phyloP scores from a whole-genome alignment of 2,113 vertebrate species.

The Pangasianodon hypophthalmus region DNA sequence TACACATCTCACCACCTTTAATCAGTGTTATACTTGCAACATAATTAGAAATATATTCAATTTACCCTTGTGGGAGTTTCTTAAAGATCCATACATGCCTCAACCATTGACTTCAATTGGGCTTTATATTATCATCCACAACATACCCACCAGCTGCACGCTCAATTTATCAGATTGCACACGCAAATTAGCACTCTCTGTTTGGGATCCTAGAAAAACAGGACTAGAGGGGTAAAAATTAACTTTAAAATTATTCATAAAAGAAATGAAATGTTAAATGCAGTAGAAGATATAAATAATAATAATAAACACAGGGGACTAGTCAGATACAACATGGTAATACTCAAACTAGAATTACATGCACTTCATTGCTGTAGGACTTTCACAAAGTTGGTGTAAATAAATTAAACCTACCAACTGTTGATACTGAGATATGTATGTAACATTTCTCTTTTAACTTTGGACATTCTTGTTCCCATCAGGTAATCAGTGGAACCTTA shows the following conservation, averaged over 20 bases:
- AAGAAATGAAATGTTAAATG: not conserved
- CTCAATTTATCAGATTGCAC: not conserved
- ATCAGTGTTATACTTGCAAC: not conserved
- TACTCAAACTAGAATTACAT: not conserved
- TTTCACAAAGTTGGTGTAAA: not conserved
- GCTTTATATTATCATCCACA: not conserved
- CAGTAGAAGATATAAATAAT: not conserved
- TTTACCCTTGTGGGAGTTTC: not conserved
- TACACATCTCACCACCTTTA: not conserved
- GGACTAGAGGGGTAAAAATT: not conserved
- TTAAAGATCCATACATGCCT: not conserved
- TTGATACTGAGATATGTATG: not conserved
- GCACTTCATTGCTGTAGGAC: not conserved
- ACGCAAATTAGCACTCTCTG: not conserved
- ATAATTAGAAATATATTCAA: not conserved
- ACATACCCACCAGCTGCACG: not conserved
- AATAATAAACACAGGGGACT: not conserved
- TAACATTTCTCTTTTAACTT: not conserved
- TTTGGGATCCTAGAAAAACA: not conserved
- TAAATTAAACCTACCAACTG: not conserved
- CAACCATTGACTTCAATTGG: not conserved
- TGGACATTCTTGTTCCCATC: slow-evolving; percentile 7
- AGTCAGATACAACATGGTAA: not conserved
- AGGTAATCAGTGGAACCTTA: slow-evolving; percentile 89
- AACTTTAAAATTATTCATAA: not conserved